Base-by-base conservation (phyloP, 1,140 invertebrate genomes). In the Drosophila hydei region DNA sequence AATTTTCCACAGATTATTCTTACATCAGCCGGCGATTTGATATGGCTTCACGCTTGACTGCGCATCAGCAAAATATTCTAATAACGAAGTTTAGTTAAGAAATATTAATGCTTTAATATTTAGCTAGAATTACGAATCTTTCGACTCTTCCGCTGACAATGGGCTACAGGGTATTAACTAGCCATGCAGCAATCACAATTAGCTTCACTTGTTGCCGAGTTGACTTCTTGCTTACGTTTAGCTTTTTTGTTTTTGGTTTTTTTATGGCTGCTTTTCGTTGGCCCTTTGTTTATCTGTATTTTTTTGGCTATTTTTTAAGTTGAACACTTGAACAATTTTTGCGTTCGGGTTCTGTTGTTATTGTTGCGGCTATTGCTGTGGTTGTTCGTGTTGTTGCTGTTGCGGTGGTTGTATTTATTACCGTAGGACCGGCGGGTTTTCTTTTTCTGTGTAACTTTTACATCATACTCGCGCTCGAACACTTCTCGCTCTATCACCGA, bases 391-490 rank as follows among this genome's bases (percentile, higher is more conserved):
- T 45, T 21, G 43, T n/a, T 45, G 43, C 11, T 45, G 43, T 45
- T 45, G 11, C 18, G 8, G 43, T 11, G 43, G 43, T 45, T 45
- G 18, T 14, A 16, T 42, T 47, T 14, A 60, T 70, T 75, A 70
- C 60, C 54, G 36, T 48, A 56, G 58, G 62, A 45, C 50, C 56
- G 56, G 47, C 77, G 52, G 36, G 30, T 62, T 62, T 59, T 75
- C 42, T 70, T 38, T 67, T 61, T 61, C 58, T 77, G 47, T 52
- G 75, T 63, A 69, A 73, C 62, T 59, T 84, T 85, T 80, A 84
- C 80, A 85, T 85, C 79, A 85, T 79, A 79, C 45, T 69, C 56
- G 60, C 54, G n/a, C 21, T 42, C 12, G 38, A 18, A 51, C 43
- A 7, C 48, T 52, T 56, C 69, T 64, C 54, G 79, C 81, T 84